Evolutionary conservation across 2,888 invertebrate genomes (phyloP), one percentile per base, ranked within the genome.

Genomic region (Notodonta ziczac): DNA sequence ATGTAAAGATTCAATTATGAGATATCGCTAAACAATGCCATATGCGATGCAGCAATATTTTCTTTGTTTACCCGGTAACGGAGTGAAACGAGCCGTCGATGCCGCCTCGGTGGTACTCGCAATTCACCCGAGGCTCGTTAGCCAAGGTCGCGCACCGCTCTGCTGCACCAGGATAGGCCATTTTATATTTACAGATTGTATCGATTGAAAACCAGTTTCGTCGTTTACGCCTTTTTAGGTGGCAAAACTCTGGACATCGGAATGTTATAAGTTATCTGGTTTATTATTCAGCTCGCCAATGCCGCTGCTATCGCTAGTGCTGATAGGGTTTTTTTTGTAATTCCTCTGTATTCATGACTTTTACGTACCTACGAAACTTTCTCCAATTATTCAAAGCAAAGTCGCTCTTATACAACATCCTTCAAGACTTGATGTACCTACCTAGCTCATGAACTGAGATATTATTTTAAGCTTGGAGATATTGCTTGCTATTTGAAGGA

Each of bases 21-120:
- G 91, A 91, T 90, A 90, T 82, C 81, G 73, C 70, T 81, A 81
- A 89, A 91, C 90, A 90, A 89, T 88, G 84, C 86, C 80, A 84
- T 80, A 81, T 78, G 80, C 78, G 84, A 82, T 84, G 83, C 83
- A 82, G 83, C 84, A 85, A 84, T 79, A 80, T n/a, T 84, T 85
- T 85, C 87, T 88, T 90, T 89, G 89, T 88, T 86, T 87, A 83
- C 82, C 73, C 76, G 68, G 75, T 73, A 77, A 82, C 83, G 81
- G 79, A 80, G 81, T 81, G 82, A 82, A 84, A 83, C 82, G 80
- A 85, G 56, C 44, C 67, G 65, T 53, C 84, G 83, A 84, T 78
- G 84, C 80, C 79, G 81, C 80, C 80, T 82, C 72, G 68, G 70
- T 72, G 24, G 69, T 67, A 78, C 80, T 83, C 79, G 80, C 81